A percentile compares a stretch with the other conserved stretches of the same genome.
phyloP scores from a whole-genome alignment of 92 coral and sea anemone genomes.

The Virgularia gustaviana region DNA sequence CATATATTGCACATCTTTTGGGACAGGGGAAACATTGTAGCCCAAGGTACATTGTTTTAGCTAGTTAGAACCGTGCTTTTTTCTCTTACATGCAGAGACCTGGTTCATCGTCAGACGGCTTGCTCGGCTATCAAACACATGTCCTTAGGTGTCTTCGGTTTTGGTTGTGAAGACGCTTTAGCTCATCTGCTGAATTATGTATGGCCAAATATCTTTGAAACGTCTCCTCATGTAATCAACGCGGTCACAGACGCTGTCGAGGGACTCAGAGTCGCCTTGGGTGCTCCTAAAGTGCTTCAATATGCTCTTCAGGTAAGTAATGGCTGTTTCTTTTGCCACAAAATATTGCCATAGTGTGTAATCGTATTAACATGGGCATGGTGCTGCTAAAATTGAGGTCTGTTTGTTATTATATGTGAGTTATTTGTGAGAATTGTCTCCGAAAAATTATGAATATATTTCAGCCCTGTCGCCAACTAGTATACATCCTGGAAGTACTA shows the following conservation, averaged over 20 bases:
- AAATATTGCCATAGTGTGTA: too few species aligned
- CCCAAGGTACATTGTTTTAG: too few species aligned
- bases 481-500: too few species aligned
- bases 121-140: conserved; percentile 99
- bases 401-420: too few species aligned
- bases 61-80: not conserved
- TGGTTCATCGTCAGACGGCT: conserved; percentile 98
- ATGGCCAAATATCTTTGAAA: conserved; percentile 99
- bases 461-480: too few species aligned
- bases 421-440: too few species aligned
- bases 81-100: conserved; percentile 58
- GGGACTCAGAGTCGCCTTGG: conserved; percentile 92
- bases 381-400: too few species aligned
- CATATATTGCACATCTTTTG: too few species aligned
- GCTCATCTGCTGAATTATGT: conserved; percentile 91
- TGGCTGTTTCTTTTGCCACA: too few species aligned
- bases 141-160: conserved; percentile 98
- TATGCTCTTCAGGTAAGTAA: conserved; percentile 84
- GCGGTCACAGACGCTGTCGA: conserved; percentile 97
- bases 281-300: conserved; percentile 83
- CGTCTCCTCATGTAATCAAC: conserved; percentile 96
- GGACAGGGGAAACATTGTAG: too few species aligned
- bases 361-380: too few species aligned
- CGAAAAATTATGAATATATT: too few species aligned
- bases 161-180: conserved; percentile 98